Evolutionary conservation across 2,113 vertebrate genomes (phyloP).

Genomic region (Cyphomyrus plagiostoma): DNA sequence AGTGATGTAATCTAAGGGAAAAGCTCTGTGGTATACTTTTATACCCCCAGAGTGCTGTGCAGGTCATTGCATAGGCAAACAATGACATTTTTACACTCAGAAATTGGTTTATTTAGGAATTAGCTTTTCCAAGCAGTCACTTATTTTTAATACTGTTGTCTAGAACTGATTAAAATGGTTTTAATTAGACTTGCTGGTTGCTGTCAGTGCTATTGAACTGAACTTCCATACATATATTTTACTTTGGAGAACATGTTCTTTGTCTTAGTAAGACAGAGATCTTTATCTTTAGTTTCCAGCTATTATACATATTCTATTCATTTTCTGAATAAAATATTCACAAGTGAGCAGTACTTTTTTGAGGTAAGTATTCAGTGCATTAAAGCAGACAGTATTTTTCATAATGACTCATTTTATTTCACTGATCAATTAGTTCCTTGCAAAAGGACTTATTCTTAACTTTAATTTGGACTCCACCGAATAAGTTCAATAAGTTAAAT

Average conservation of each 20-base stretch:
- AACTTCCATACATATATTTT: not conserved
- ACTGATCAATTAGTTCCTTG: not conserved
- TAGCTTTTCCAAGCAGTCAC: not conserved
- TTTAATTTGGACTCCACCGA: not conserved
- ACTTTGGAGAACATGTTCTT: not conserved
- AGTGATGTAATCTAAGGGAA: not conserved
- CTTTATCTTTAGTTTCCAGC: not conserved
- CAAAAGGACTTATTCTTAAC: not conserved
- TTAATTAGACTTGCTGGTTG: not conserved
- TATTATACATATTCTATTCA: not conserved
- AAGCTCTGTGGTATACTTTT: not conserved
- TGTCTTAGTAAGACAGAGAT: not conserved
- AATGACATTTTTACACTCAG: not conserved
- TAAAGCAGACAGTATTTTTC: not conserved
- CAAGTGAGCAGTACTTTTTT: not conserved
- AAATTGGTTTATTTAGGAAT: not conserved
- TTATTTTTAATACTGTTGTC: not conserved
- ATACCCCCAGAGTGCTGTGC: not conserved
- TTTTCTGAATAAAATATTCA: not conserved
- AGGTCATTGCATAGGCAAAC: not conserved
- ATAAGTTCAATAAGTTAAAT: constrained; percentile 4
- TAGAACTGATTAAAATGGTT: not conserved
- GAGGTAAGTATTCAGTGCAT: not conserved
- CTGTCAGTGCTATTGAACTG: not conserved
- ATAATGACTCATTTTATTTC: constrained; percentile 7